Conservation (phyloP, 2,113 vertebrate species). For the Polyodon spathula region DNA sequence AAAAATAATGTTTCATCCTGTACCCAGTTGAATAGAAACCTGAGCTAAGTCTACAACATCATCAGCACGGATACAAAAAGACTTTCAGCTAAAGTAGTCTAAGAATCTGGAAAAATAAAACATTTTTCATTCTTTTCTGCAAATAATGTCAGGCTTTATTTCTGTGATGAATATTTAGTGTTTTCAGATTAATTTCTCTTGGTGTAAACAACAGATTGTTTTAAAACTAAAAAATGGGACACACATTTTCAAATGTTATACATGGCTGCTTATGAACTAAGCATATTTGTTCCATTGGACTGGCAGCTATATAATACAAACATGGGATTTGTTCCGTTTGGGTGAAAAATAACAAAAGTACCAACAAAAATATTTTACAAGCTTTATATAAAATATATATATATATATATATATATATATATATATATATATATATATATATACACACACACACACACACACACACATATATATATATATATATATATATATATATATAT, state of each 20-base stretch:
- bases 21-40: constrained; percentile 5
- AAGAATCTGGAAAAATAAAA: constrained; percentile 2
- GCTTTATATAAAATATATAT: too few relatives aligned
- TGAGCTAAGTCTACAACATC: constrained; percentile 4
- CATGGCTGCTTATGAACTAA: not conserved
- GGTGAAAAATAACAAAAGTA: too few relatives aligned
- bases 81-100: not conserved
- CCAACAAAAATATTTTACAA: too few relatives aligned
- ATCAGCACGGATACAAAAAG: constrained; percentile 4
- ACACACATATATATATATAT: too few relatives aligned
- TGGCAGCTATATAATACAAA: not conserved
- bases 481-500: too few relatives aligned
- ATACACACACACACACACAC: too few relatives aligned
- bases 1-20: constrained; percentile 7
- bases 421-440: too few relatives aligned
- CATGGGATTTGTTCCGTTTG: not conserved
- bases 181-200: not conserved
- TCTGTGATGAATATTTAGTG: not conserved
- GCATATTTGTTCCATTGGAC: not conserved
- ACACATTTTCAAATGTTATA: not conserved
- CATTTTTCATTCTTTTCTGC: not conserved
- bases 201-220: not conserved
- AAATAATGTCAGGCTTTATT: not conserved
- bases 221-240: not conserved
- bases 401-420: too few relatives aligned